Conservation (phyloP, 2,113 vertebrate species). For the Heterotis niloticus region DNA sequence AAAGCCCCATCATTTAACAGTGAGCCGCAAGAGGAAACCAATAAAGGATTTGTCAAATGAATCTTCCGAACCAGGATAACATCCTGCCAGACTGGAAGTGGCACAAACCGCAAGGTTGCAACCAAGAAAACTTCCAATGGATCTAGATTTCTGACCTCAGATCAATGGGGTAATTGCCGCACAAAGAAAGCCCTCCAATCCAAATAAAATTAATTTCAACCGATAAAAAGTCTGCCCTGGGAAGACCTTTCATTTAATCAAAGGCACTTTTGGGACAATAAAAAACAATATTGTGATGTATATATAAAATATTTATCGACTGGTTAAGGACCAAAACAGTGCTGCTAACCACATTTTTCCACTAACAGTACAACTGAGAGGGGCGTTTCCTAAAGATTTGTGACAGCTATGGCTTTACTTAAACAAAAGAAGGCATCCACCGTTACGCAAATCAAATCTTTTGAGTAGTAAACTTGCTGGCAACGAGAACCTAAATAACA, state of each 20-base stretch:
- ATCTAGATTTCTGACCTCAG: not conserved
- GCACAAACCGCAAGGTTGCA: not conserved
- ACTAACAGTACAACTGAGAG: too few relatives aligned
- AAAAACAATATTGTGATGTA: not conserved
- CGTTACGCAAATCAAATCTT: too few relatives aligned
- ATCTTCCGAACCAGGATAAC: slow-evolving; percentile 38
- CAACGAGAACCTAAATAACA: too few relatives aligned
- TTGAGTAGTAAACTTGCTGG: too few relatives aligned
- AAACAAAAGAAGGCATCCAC: too few relatives aligned
- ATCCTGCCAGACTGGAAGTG: slow-evolving; percentile 25
- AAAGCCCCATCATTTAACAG: slow-evolving; percentile 46
- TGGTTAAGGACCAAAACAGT: too few relatives aligned
- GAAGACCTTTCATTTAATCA: too few relatives aligned
- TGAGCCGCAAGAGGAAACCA: slow-evolving; percentile 35
- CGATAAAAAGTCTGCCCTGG: not conserved
- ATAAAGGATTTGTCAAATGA: slow-evolving; percentile 44
- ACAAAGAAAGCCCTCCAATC: not conserved
- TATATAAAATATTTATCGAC: not conserved
- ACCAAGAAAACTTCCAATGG: not conserved
- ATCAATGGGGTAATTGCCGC: not conserved
- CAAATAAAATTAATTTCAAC: not conserved
- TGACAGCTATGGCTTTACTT: too few relatives aligned
- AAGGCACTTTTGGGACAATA: not conserved
- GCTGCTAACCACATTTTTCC: too few relatives aligned
- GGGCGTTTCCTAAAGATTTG: too few relatives aligned